These are phyloP conservation scores for Pithys albifrons DNA, from an alignment of 2,113 vertebrate species.

Conservation along the genomic window DNA sequence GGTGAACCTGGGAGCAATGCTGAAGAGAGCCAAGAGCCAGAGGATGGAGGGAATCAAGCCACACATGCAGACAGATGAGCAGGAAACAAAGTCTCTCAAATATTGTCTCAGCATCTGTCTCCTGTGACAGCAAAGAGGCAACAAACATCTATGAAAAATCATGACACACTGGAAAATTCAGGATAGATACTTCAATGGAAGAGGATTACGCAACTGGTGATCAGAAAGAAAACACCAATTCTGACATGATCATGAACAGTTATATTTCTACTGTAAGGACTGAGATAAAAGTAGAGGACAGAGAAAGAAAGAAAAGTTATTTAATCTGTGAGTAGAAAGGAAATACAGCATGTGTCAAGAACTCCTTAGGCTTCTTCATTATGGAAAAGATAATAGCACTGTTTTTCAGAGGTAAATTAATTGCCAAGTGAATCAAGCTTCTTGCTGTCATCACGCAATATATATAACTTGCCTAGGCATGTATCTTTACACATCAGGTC, in stretches of 20 bases:
- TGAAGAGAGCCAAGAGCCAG: not conserved
- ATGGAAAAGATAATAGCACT: not conserved
- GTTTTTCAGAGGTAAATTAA: not conserved
- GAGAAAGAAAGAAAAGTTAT: not conserved
- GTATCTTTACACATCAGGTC: not conserved
- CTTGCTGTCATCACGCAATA: not conserved
- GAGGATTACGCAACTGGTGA: not conserved
- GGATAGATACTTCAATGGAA: not conserved
- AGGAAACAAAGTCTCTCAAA: conserved; percentile 21
- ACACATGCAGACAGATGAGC: not conserved
- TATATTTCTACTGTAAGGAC: not conserved
- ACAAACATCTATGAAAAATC: not conserved
- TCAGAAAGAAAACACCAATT: not conserved
- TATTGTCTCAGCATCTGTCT: not conserved
- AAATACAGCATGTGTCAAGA: not conserved
- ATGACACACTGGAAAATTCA: not conserved
- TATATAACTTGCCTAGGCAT: not conserved
- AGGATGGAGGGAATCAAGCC: not conserved
- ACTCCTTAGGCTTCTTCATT: not conserved
- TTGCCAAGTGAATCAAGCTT: not conserved
- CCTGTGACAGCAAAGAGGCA: not conserved
- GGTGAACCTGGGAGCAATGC: not conserved
- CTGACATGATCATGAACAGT: not conserved
- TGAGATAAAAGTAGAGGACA: not conserved
- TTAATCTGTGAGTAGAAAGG: not conserved